Evolutionary conservation across 2,888 invertebrate genomes (phyloP), one percentile per base, ranked within the genome.

Genomic region (Phalera bucephala): DNA sequence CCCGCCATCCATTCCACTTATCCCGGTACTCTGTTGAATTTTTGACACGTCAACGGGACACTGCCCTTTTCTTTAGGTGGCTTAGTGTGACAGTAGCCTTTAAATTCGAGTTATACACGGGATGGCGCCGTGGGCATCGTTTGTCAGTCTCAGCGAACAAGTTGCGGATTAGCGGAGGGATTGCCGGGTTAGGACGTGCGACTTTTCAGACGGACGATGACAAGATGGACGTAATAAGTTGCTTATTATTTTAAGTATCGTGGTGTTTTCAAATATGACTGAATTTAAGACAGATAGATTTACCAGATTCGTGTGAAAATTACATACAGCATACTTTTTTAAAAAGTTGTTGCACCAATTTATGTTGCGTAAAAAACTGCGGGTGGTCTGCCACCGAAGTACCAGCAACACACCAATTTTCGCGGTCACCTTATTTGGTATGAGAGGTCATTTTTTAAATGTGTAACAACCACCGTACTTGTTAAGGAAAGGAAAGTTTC

Each of bases 1-100:
- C 68, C 61, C 72, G 74, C 81, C 82, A 87, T 89, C 80, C 77
- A 85, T 89, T 88, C 85, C 88, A 87, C 89, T 89, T 89, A 88
- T 80, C 82, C 84, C 70, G 68, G 75, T 72, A 72, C 76, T 82
- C 80, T 78, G 81, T 80, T 85, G 85, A 87, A 87, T 88, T 88
- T 89, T 88, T 87, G 89, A 87, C 86, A 85, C 78, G 76, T 74
- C 74, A 65, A 71, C 72, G 72, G 67, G 70, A 66, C 69, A 61
- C 72, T 80, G 78, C 74, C 79, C 83, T 83, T 80, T 83, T 81
- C 78, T 80, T 74, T 67, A 77, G 76, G 73, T 75, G 76, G 74
- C 81, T 82, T 85, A 84, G 73, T 82, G 70, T 70, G 77, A 70
- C 74, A 72, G 64, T 66, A 67, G 64, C 79, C 80, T 81, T 82